These are phyloP conservation scores for Ormia ochracea DNA, from an alignment of 2,888 invertebrate species.

Conservation along the genomic window DNA sequence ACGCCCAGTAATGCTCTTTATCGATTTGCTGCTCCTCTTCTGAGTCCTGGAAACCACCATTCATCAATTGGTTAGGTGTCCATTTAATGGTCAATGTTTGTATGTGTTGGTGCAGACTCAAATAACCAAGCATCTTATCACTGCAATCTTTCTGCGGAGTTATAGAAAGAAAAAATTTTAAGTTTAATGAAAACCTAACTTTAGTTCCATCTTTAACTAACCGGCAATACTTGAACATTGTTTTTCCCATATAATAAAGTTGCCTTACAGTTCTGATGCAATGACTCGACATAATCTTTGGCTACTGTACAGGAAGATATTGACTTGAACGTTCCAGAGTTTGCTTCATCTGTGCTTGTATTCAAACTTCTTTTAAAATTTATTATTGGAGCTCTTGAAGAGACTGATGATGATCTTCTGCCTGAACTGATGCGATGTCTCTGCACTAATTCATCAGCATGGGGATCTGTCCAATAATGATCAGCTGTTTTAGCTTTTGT, in stretches of 20 bases:
- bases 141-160: conserved; percentile 83
- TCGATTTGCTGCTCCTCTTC: conserved; percentile 82
- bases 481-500: conserved; percentile 92
- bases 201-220: too few species aligned
- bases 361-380: conserved; percentile 85
- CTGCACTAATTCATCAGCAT: conserved; percentile 92
- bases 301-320: conserved; percentile 79
- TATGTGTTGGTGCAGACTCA: conserved; percentile 92
- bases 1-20: conserved; percentile 91
- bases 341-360: conserved; percentile 86
- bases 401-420: conserved; percentile 86
- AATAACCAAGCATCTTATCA: conserved; percentile 91
- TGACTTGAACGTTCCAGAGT: conserved; percentile 73
- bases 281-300: conserved; percentile 95
- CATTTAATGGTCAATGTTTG: conserved; percentile 92
- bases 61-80: conserved; percentile 98
- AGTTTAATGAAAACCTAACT: too few species aligned
- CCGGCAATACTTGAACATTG: conserved; percentile 92
- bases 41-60: conserved; percentile 85
- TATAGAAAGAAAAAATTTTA: too few species aligned
- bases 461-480: conserved; percentile 95
- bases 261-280: conserved; percentile 95
- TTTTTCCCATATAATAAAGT: conserved; percentile 95
- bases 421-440: conserved; percentile 86
- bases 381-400: conserved; percentile 82